These are phyloP conservation scores for Caenorhabditis inopinata DNA, from an alignment of 1,140 invertebrate genomes.

Conservation along the genomic window DNA sequence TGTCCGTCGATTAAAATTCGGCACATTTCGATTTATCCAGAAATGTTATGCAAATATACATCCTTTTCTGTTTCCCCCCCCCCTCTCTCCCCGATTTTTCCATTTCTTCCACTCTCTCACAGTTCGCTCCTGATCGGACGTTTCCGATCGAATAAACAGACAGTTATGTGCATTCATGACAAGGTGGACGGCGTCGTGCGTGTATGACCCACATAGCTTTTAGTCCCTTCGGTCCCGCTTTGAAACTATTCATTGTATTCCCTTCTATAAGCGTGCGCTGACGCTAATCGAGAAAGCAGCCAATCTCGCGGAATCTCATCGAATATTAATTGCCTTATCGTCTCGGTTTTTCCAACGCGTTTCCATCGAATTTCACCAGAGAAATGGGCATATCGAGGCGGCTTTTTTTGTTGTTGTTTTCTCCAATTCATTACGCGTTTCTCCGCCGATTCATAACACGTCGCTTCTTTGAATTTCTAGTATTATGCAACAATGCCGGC, in stretches of 20 bases:
- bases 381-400: too few species aligned
- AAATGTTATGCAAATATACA: conserved; percentile 26
- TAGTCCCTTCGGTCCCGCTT: background rate
- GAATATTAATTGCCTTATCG: too few species aligned
- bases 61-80: background rate
- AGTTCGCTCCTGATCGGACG: background rate
- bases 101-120: too few species aligned
- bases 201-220: background rate
- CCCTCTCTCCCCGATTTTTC: background rate
- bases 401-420: conserved; percentile 14
- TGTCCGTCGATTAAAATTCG: background rate
- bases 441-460: background rate
- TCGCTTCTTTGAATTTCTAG: background rate
- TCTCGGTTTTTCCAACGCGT: too few species aligned
- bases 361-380: too few species aligned
- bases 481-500: conserved; percentile 23
- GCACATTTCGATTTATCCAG: background rate
- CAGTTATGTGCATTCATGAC: conserved; percentile 12
- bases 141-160: conserved; percentile 27
- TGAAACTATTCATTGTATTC: conserved; percentile 5
- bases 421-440: background rate
- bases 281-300: too few species aligned
- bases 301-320: too few species aligned
- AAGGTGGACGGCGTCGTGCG: background rate
- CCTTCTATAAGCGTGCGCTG: too few species aligned